Conservation (phyloP, 2,888 invertebrate genomes). For the Hetaerina titia region DNA sequence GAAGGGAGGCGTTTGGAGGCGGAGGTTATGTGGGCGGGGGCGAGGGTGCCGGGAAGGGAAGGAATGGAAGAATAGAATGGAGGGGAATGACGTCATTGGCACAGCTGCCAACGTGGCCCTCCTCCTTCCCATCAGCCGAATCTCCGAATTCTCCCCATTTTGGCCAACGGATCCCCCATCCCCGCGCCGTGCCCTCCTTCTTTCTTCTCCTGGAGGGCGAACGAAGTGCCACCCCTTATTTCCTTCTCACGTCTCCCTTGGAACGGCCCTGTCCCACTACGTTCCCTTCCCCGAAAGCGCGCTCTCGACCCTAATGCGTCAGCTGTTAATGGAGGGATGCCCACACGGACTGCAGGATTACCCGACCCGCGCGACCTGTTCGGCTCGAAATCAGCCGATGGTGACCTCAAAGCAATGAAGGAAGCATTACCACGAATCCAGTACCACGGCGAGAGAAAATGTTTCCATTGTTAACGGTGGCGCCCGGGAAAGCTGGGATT, state of each 20-base stretch:
- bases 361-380: slow-evolving; percentile 28
- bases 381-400: slow-evolving; percentile 47
- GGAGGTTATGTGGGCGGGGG: too few relatives aligned
- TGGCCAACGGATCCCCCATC: neutral
- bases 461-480: slow-evolving; percentile 32
- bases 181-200: neutral
- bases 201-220: neutral
- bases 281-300: neutral
- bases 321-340: slow-evolving; percentile 60
- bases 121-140: slow-evolving; percentile 1
- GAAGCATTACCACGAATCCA: slow-evolving; percentile 28
- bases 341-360: slow-evolving; percentile 43
- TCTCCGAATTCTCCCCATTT: slow-evolving; percentile 10
- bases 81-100: slow-evolving; percentile 51
- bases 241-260: neutral
- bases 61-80: slow-evolving; percentile 39
- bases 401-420: slow-evolving; percentile 47
- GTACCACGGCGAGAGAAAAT: neutral
- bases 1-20: neutral
- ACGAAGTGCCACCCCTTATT: neutral
- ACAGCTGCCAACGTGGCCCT: slow-evolving; percentile 52
- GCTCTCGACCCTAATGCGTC: slow-evolving; percentile 41
- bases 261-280: neutral
- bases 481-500: neutral
- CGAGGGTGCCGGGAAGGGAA: neutral